Evolutionary conservation across 2,113 vertebrate genomes (phyloP).

Genomic region (Corythaixoides concolor): DNA sequence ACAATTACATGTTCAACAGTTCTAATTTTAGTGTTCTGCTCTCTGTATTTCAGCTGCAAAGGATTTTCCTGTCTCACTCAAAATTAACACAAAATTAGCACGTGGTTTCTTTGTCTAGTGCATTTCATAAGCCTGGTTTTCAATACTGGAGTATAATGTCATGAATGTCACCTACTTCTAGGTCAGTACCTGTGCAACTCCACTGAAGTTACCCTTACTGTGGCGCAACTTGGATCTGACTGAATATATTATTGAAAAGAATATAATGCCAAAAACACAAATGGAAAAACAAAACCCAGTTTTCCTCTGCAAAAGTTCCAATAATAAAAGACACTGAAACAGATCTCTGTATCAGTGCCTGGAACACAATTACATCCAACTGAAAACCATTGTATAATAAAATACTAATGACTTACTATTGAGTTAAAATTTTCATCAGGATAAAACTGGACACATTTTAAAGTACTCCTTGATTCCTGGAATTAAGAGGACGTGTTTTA

Average conservation of each 20-base stretch:
- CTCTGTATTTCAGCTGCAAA: neutral
- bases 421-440: slow-evolving; percentile 78
- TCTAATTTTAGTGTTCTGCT: neutral
- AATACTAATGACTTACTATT: slow-evolving; percentile 77
- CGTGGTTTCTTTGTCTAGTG: neutral
- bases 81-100: neutral
- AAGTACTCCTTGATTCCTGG: slow-evolving; percentile 80
- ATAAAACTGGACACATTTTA: slow-evolving; percentile 92
- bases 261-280: neutral
- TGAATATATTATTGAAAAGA: neutral
- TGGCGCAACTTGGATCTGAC: neutral
- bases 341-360: neutral
- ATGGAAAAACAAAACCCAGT: rapidly evolving
- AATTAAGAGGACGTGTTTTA: slow-evolving; percentile 19
- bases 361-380: neutral
- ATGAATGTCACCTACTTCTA: neutral
- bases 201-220: neutral
- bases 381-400: neutral
- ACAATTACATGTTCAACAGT: neutral
- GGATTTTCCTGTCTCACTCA: neutral
- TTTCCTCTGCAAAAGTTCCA: neutral
- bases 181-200: neutral
- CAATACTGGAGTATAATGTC: neutral
- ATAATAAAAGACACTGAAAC: neutral
- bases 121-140: neutral